Percentiles rank a stretch among this genome's conserved stretches.
Evolutionary conservation across 1,140 invertebrate genomes (phyloP).

Genomic region (Drosophila ogumai): DNA sequence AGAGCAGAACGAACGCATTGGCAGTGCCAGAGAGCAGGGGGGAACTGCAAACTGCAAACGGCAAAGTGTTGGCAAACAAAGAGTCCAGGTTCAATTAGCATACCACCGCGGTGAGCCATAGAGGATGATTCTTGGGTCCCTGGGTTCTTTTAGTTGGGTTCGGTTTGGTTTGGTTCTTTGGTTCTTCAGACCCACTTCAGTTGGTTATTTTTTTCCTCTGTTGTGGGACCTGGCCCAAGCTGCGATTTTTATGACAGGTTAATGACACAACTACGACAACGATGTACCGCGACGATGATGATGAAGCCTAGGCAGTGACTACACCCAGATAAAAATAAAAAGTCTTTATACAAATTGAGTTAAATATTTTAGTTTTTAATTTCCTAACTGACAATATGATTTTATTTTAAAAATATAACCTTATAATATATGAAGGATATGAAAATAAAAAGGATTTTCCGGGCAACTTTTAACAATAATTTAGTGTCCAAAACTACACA

Average conservation of each 20-base stretch:
- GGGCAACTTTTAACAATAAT: neutral
- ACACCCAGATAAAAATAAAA: conserved; percentile 23
- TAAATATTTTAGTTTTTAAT: neutral
- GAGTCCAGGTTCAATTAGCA: conserved; percentile 74
- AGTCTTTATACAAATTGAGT: neutral
- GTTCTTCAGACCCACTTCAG: conserved; percentile 3
- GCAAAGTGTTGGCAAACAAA: conserved; percentile 77
- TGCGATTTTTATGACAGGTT: conserved; percentile 81
- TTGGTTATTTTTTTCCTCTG: conserved; percentile 1
- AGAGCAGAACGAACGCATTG: conserved; percentile 60
- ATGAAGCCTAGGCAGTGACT: conserved; percentile 51
- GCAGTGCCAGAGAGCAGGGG: conserved; percentile 5
- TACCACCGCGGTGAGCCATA: conserved; percentile 70
- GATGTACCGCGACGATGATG: conserved; percentile 27
- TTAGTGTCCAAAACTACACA: neutral
- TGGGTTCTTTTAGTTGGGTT: neutral
- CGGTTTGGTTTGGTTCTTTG: neutral
- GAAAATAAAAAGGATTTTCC: neutral
- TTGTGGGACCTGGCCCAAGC: conserved; percentile 58
- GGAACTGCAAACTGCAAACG: conserved; percentile 32
- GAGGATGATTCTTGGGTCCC: conserved; percentile 11
- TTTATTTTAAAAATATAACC: too few relatives aligned
- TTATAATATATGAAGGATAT: too few relatives aligned
- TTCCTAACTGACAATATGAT: neutral
- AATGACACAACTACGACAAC: conserved; percentile 64